A percentile compares a stretch with the other conserved stretches of the same genome.
These are phyloP conservation scores for Hecatera dysodea DNA, from an alignment of 2,888 invertebrate species.

Conservation along the genomic window DNA sequence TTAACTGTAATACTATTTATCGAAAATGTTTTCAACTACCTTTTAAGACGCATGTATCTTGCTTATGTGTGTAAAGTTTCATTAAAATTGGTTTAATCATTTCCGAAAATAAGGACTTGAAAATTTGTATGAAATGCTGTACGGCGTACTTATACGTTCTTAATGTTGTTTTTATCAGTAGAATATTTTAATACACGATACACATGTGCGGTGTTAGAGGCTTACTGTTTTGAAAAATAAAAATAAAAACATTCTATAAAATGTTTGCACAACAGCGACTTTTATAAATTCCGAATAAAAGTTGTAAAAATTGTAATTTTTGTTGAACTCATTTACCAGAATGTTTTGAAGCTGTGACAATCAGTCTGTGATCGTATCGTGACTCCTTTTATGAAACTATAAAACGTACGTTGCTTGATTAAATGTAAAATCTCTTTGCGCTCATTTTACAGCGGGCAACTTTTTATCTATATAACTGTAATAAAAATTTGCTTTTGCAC, in stretches of 20 bases:
- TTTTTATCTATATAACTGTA: slow-evolving; percentile 37
- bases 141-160: too few species aligned
- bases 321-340: slow-evolving; percentile 3
- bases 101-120: too few species aligned
- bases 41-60: too few species aligned
- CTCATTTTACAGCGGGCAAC: slow-evolving; percentile 4
- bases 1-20: too few species aligned
- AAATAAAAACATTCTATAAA: neutral
- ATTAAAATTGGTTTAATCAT: too few species aligned
- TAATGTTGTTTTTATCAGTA: neutral
- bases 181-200: neutral
- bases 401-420: slow-evolving; percentile 47
- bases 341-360: slow-evolving; percentile 28
- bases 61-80: too few species aligned
- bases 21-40: too few species aligned
- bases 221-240: neutral
- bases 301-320: too few species aligned
- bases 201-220: neutral
- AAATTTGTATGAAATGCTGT: too few species aligned
- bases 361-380: slow-evolving; percentile 30
- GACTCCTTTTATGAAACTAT: slow-evolving; percentile 30
- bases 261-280: neutral
- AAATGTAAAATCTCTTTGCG: slow-evolving; percentile 42
- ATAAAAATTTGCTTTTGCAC: slow-evolving; percentile 22
- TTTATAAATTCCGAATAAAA: too few species aligned